Evolutionary conservation across 2,888 invertebrate species (phyloP).

Genomic region (Zelleria hepariella): DNA sequence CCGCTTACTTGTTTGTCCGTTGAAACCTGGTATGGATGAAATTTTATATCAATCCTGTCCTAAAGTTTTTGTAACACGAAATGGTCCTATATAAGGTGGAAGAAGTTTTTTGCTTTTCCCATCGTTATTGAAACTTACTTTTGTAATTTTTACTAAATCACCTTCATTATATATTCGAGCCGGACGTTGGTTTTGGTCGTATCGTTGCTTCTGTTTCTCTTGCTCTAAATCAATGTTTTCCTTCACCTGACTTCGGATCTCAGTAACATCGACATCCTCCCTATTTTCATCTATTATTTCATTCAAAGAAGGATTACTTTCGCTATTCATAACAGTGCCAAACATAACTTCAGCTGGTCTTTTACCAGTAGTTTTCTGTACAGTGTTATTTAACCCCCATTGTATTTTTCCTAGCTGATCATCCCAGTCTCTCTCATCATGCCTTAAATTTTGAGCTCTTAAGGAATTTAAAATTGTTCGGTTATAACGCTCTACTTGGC

Average conservation of each 20-base stretch:
- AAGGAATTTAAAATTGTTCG: constrained; percentile 2
- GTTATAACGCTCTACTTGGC: constrained; percentile 3
- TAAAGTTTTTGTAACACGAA: constrained; percentile 6
- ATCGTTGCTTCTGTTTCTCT: not conserved
- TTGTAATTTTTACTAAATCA: constrained; percentile 5
- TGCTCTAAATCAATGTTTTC: constrained; percentile 2
- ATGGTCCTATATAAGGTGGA: constrained; percentile 10
- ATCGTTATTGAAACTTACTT: not conserved
- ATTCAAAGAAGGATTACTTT: not conserved
- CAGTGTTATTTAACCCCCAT: constrained; percentile 3
- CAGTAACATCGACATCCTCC: not conserved
- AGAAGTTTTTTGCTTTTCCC: constrained; percentile 8
- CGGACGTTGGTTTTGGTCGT: not conserved
- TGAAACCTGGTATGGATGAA: constrained; percentile 10
- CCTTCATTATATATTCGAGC: constrained; percentile 3
- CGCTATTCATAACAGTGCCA: not conserved
- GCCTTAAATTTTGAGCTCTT: not conserved
- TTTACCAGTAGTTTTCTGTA: constrained; percentile 3
- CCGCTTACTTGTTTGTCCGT: constrained; percentile 1
- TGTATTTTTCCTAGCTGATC: not conserved
- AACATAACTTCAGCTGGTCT: constrained; percentile 3
- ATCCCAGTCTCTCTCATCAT: constrained; percentile 3
- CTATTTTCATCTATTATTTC: not conserved
- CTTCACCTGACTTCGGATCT: not conserved
- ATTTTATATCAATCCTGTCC: constrained; percentile 11